Percentiles rank a stretch among this genome's conserved stretches.
phyloP scores from a whole-genome alignment of 2,888 invertebrate species.

The Dione juno region DNA sequence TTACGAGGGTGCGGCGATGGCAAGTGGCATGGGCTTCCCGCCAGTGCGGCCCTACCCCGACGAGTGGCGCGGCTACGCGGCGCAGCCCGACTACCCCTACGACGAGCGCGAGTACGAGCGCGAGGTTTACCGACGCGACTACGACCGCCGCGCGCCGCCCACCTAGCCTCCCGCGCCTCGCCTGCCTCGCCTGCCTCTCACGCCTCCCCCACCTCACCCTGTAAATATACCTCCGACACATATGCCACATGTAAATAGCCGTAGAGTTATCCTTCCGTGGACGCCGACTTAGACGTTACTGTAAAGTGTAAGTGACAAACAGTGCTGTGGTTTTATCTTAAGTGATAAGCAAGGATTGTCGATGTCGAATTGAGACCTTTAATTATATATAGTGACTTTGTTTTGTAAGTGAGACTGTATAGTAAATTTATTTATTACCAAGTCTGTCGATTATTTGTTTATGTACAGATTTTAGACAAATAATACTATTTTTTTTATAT shows the following conservation, averaged over 20 bases:
- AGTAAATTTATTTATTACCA: slow-evolving; percentile 80
- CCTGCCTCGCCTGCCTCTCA: background rate
- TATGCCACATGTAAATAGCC: slow-evolving; percentile 71
- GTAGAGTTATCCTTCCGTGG: slow-evolving; percentile 58
- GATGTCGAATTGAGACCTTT: slow-evolving; percentile 62
- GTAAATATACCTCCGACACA: slow-evolving; percentile 66
- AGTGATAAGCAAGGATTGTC: slow-evolving; percentile 76
- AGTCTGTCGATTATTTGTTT: slow-evolving; percentile 73
- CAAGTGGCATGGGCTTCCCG: slow-evolving; percentile 80
- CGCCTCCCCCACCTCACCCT: slow-evolving; percentile 45
- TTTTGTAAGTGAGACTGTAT: slow-evolving; percentile 78
- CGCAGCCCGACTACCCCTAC: slow-evolving; percentile 78
- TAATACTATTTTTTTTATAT: slow-evolving; percentile 72
- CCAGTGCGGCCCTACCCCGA: slow-evolving; percentile 72
- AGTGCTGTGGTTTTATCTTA: slow-evolving; percentile 82
- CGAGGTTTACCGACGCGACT: slow-evolving; percentile 85
- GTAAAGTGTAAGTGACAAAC: slow-evolving; percentile 80
- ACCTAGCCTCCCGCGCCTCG: slow-evolving; percentile 60
- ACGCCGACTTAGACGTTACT: slow-evolving; percentile 60
- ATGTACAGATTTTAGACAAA: slow-evolving; percentile 74
- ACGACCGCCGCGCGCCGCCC: slow-evolving; percentile 86
- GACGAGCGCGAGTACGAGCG: slow-evolving; percentile 82
- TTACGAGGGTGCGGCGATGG: slow-evolving; percentile 75
- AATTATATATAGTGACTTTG: slow-evolving; percentile 62
- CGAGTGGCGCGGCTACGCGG: slow-evolving; percentile 78